Conservation (phyloP, 2,797 vertebrate species). For the Pantherophis alleghaniensis region DNA sequence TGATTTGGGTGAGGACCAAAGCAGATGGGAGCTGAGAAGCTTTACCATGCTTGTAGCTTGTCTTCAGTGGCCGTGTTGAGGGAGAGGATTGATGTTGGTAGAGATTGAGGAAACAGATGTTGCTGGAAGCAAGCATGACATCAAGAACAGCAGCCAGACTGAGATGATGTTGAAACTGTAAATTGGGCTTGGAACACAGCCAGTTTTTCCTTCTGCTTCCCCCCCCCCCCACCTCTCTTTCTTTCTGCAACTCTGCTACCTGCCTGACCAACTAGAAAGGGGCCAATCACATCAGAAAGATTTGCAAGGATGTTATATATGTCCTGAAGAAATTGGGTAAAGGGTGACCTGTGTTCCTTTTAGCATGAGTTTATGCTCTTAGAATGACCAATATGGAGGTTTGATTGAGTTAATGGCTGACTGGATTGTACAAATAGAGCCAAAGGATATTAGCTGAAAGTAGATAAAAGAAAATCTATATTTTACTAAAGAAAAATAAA, state of each 20-base stretch:
- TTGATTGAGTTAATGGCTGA: neutral
- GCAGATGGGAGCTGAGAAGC: neutral
- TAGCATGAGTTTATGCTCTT: neutral
- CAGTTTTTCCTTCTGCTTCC: neutral
- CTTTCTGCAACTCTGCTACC: neutral
- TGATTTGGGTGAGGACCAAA: neutral
- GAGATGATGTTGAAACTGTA: neutral
- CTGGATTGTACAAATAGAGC: neutral
- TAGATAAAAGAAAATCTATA: neutral
- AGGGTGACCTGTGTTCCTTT: neutral
- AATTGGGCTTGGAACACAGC: neutral
- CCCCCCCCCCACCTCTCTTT: neutral
- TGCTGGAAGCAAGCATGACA: neutral
- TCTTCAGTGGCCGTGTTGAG: neutral
- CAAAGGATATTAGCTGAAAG: accelerated
- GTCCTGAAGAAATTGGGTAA: neutral
- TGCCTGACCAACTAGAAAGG: neutral
- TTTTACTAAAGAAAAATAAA: neutral
- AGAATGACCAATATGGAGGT: neutral
- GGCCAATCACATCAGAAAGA: neutral
- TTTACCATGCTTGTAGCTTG: neutral
- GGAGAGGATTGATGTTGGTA: neutral
- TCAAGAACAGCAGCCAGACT: neutral
- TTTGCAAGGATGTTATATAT: neutral
- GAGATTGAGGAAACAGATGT: neutral